A percentile compares a stretch with the other conserved stretches of the same genome.
Conservation (phyloP, 2,888 invertebrate genomes). For the Ctenicera cuprea region DNA sequence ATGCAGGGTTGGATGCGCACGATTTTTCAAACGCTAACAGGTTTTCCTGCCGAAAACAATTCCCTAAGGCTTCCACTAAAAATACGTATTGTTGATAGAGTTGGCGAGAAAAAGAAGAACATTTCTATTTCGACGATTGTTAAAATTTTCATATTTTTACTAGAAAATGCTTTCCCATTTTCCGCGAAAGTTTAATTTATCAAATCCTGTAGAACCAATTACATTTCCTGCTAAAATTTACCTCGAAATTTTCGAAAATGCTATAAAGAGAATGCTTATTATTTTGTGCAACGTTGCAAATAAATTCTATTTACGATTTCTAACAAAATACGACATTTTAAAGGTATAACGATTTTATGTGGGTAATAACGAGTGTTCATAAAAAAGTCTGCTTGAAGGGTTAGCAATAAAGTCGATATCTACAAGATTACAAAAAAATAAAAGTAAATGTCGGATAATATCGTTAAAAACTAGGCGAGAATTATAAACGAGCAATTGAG, state of each 20-base stretch:
- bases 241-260: no score
- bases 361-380: not conserved
- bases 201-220: no score
- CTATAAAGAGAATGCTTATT: no score
- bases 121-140: no score
- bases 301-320: no score
- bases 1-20: not conserved
- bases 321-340: no score
- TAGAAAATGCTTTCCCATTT: no score
- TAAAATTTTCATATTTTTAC: no score
- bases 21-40: not conserved
- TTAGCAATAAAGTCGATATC: not conserved
- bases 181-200: no score
- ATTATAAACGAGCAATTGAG: conserved; percentile 29
- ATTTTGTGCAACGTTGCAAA: no score
- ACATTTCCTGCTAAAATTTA: no score
- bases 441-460: conserved; percentile 14
- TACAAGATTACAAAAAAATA: conserved; percentile 13
- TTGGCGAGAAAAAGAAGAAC: not conserved
- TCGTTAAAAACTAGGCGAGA: conserved; percentile 21
- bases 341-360: no score
- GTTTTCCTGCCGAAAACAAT: not conserved
- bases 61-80: not conserved
- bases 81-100: not conserved
- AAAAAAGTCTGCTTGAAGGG: not conserved